Evolutionary conservation across 2,888 invertebrate genomes (phyloP).

Genomic region (Dermolepida albohirtum): DNA sequence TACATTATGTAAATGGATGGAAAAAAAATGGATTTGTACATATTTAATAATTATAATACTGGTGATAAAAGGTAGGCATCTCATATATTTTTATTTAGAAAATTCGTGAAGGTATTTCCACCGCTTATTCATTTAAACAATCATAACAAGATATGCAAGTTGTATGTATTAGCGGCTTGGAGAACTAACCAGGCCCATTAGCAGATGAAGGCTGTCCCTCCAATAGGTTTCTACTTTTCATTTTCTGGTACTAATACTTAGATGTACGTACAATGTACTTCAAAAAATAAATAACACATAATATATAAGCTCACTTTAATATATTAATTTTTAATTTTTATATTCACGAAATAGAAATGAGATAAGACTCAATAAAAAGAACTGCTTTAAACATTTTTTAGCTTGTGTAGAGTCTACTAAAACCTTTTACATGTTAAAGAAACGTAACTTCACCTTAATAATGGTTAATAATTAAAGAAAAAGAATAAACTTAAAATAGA

Average conservation of each 20-base stretch:
- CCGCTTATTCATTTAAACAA: conserved; percentile 51
- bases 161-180: conserved; percentile 51
- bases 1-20: conserved; percentile 29
- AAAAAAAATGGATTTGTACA: not conserved
- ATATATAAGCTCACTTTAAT: too few relatives aligned
- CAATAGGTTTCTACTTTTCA: conserved; percentile 45
- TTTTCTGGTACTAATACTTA: conserved; percentile 36
- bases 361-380: too few relatives aligned
- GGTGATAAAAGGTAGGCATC: not conserved
- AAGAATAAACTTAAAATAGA: too few relatives aligned
- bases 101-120: not conserved
- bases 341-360: too few relatives aligned
- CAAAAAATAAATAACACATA: too few relatives aligned
- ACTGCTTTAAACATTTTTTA: too few relatives aligned
- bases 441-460: too few relatives aligned
- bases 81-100: not conserved
- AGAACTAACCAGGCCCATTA: conserved; percentile 52
- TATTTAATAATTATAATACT: not conserved
- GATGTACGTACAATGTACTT: not conserved
- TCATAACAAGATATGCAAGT: conserved; percentile 52
- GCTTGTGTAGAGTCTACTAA: too few relatives aligned
- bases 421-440: too few relatives aligned
- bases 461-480: too few relatives aligned
- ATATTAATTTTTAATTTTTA: too few relatives aligned
- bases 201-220: conserved; percentile 52